A percentile compares a stretch with the other conserved stretches of the same genome.
Conservation (phyloP, 64 coral and sea anemone genomes). For the Porites australiensis region DNA sequence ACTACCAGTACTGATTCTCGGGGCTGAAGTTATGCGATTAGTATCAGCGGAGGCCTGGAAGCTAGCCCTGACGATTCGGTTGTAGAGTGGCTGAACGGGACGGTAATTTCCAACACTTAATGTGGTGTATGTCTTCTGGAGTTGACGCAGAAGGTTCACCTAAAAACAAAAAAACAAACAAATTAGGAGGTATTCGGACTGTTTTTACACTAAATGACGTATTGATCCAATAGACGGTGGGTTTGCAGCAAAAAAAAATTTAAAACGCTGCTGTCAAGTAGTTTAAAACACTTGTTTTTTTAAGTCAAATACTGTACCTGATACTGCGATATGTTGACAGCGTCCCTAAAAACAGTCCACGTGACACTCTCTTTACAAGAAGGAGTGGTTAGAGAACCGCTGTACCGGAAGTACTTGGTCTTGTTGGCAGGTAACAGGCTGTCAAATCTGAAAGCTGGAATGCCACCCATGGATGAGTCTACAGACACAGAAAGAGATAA, state of each 20-base stretch:
- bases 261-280: too few relatives aligned
- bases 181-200: too few relatives aligned
- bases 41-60: neutral
- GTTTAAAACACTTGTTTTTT: neutral
- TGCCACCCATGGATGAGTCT: neutral
- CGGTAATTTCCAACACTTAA: constrained; percentile 38
- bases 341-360: constrained; percentile 72
- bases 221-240: too few relatives aligned
- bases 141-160: constrained; percentile 66
- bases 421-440: constrained; percentile 39
- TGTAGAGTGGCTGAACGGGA: constrained; percentile 67
- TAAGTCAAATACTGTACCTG: constrained; percentile 45
- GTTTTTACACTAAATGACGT: neutral
- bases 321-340: constrained; percentile 42
- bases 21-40: neutral
- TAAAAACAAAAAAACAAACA: neutral
- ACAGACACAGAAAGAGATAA: neutral
- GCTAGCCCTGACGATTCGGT: constrained; percentile 47
- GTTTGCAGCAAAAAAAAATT: neutral
- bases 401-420: constrained; percentile 75
- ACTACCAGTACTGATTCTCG: neutral
- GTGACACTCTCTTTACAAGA: constrained; percentile 72
- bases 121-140: constrained; percentile 20
- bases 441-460: constrained; percentile 21
- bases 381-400: constrained; percentile 80